Evolutionary conservation across 2,113 vertebrate species (phyloP), one percentile per base, ranked within the genome.

Genomic region (Oryzias melastigma): DNA sequence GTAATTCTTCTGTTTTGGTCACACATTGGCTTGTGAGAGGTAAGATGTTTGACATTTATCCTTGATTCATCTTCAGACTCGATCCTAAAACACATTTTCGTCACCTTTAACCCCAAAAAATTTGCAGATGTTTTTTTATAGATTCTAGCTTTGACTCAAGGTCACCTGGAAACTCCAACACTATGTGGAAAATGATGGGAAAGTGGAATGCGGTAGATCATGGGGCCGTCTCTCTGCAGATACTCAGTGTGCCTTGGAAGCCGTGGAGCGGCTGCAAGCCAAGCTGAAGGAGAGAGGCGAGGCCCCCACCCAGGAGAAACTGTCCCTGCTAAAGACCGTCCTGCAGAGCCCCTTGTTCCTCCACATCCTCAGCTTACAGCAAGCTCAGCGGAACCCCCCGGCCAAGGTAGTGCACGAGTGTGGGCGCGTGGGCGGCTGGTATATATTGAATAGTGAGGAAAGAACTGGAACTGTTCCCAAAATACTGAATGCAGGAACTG

Each of bases 341-440:
- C 90, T 99, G 50, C 94, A 96, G 86, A 99, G 95, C 83, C 95
- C 96, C 15, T 92, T 98, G 41, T 98, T 98, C 88, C 95, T 92
- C 72, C 95, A 98, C 58, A 97, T 99, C 73, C 88, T 99, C 72
- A 92, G 68, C 73, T 92, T 97, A 69, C 96, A 98, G 91, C 91
- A 92, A 75, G 92, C 94, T 10, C 75, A 85, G 77, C 68, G 53
- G 67, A 84, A 86, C 93, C 77, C 94, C 92, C 52, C 90, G 90
- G 47, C 76, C 5, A 93, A 92, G 91, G 93, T 95, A 81, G 67
- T 62, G 51, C 46, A 15, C 15, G 43, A 71, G 67, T 57, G 35
- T 47, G 50, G 58, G 45, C 46, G 57, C 40, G 83, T 79, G 68
- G 76, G 72, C 47, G 71, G 70, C 78, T 63, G 67, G 55, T 73